Percentiles rank a stretch among this genome's conserved stretches.
Conservation (phyloP, 2,888 invertebrate species). For the Mesoligia furuncula region DNA sequence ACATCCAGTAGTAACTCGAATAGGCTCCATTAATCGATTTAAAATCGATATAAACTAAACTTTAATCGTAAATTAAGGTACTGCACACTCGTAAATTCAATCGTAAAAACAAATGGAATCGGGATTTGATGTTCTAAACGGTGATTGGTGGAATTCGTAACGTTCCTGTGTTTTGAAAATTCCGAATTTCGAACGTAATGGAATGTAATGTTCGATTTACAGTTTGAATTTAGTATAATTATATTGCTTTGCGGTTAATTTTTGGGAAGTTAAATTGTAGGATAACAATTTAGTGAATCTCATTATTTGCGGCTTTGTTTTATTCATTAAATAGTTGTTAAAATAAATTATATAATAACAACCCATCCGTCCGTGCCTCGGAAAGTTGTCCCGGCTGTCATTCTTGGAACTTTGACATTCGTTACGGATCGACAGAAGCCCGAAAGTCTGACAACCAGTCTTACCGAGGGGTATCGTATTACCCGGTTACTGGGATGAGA, state of each 20-base stretch:
- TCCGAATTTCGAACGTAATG: slow-evolving; percentile 57
- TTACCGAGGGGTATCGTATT: neutral
- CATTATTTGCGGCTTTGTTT: neutral
- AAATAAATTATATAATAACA: no score
- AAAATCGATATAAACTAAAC: slow-evolving; percentile 78
- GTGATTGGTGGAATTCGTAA: slow-evolving; percentile 71
- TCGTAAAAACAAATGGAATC: slow-evolving; percentile 74
- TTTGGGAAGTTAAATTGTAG: neutral
- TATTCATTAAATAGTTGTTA: neutral
- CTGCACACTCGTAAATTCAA: slow-evolving; percentile 76
- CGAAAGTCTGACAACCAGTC: neutral
- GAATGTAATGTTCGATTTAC: slow-evolving; percentile 53
- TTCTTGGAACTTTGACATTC: neutral
- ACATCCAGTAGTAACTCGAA: slow-evolving; percentile 58
- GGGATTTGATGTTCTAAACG: slow-evolving; percentile 65
- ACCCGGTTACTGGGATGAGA: neutral
- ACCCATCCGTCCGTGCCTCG: no score
- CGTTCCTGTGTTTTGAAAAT: slow-evolving; percentile 59
- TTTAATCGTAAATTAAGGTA: slow-evolving; percentile 78
- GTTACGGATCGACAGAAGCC: neutral
- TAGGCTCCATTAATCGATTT: slow-evolving; percentile 74
- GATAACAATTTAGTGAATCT: neutral
- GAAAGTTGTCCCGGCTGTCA: no score
- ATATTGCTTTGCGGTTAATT: slow-evolving; percentile 28
- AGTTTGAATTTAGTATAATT: slow-evolving; percentile 46